Evolutionary conservation across 2,888 invertebrate genomes (phyloP), one percentile per base, ranked within the genome.

Genomic region (Lepidonotus clava): DNA sequence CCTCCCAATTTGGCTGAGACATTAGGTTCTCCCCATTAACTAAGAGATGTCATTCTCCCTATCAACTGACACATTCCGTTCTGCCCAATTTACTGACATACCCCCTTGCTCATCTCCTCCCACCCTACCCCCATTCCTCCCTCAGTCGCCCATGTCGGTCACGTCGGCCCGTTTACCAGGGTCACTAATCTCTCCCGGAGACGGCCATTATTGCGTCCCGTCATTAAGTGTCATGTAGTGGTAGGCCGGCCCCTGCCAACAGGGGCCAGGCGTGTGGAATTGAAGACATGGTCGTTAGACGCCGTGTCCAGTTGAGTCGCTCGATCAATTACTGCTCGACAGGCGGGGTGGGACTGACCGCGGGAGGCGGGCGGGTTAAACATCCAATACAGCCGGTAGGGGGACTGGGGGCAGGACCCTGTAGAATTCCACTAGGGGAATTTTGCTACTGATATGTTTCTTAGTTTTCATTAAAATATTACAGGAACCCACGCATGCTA

Each of bases 251-350:
- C 36, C 36, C 28, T 32, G 66, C 5, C 66, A 66, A 66, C 66
- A 24, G 28, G n/a, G 2, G 21, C 66, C 4, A 32, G 71, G 71
- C 71, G 71, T 71, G 38, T 71, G 71, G 34, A 71, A 71, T 71
- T 71, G 71, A 71, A 71, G 71, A 71, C 71, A 24, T 18, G 38
- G 71, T 71, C 71, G 71, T 71, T 71, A 71, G 71, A n/a, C 38
- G 34, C 71, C 14, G 36, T 71, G 34, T 34, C 71, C 71, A 71
- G 71, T 71, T 38, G 71, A 71, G 71, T 71, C 71, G 71, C 71
- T 71, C 71, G 71, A 71, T 71, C 71, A 71, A 71, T 71, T 71
- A 71, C 71, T n/a, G 71, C 71, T 38, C 71, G 71, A 71, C 71
- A 24, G 34, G 61, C 2, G n/a, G 11, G 61, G 61, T 5, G n/a